Percentiles rank a stretch among this genome's conserved stretches.
Conservation (phyloP, 23 tunicate species). For the Clavelina lepadiformis region DNA sequence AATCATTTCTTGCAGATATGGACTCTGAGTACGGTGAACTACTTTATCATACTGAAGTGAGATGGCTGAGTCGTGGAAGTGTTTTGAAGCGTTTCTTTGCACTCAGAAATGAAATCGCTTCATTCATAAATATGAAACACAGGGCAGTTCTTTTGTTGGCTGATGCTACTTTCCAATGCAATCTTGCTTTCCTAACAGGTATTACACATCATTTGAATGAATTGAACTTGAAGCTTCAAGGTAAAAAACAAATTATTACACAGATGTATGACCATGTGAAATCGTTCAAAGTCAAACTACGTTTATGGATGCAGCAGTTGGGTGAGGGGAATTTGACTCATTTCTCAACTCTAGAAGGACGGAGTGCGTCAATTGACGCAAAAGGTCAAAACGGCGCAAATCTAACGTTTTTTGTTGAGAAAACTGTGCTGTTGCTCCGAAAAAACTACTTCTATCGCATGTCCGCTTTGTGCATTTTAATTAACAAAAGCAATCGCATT, state of each 20-base stretch:
- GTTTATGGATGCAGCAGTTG: slow-evolving; percentile 27
- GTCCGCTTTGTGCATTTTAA: too few species aligned
- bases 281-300: slow-evolving; percentile 23
- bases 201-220: slow-evolving; percentile 28
- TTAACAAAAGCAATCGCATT: too few species aligned
- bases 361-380: too few species aligned
- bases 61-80: slow-evolving; percentile 54
- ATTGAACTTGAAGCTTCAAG: slow-evolving; percentile 29
- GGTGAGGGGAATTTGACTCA: slow-evolving; percentile 27
- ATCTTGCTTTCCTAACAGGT: slow-evolving; percentile 37
- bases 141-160: slow-evolving; percentile 18
- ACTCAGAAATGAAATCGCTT: slow-evolving; percentile 36
- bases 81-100: too few species aligned
- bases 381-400: too few species aligned
- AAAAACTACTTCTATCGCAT: too few species aligned
- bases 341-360: slow-evolving; percentile 32
- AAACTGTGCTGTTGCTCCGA: too few species aligned
- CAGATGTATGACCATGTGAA: slow-evolving; percentile 28
- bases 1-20: slow-evolving; percentile 31
- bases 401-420: too few species aligned
- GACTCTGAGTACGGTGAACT: slow-evolving; percentile 50
- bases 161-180: too few species aligned
- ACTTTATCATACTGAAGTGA: slow-evolving; percentile 35
- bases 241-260: slow-evolving; percentile 38
- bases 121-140: slow-evolving; percentile 36